Evolutionary conservation across 2,797 vertebrate species (phyloP), one percentile per base, ranked within the genome.

Genomic region (Limosa lapponica): DNA sequence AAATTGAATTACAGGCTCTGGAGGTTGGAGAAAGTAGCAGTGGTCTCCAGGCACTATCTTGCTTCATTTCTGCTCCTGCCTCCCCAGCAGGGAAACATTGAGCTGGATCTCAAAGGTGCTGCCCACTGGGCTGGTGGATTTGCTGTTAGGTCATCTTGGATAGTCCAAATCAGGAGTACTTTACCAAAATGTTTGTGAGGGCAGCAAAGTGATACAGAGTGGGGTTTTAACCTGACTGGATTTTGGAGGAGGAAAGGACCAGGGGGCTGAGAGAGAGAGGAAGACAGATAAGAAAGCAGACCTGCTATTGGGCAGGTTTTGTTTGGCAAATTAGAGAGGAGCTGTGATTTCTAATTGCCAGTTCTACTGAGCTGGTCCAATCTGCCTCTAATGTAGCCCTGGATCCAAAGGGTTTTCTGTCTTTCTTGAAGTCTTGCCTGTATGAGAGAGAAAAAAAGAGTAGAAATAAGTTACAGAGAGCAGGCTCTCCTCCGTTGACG

Each of bases 331-430:
- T 41, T 19, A 67, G 10, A 39, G 39, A 73, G 23, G 8, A 82
- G 8, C 16, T 48, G 48, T 41, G 30, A 28, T 81, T 78, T 87
- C 55, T 17, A 16, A 7, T n/a, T 0, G 0, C 5, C 11, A 4
- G 4, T 69, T 32, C 36, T 44, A 5, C 10, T 46, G 30, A 51
- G 8, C 15, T 81, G 39, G 4, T 51, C 10, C 6, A 69, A 0
- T 41, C 34, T 77, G 5, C 4, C 16, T 39, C 6, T 73, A 27
- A n/a, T 0, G 1, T 34, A 81, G 15, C 3, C 15, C 13, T 2
- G 5, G 8, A 66, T 59, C 6, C 43, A 51, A 32, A 39, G 4
- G 3, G 1, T 10, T 79, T 91, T 89, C 9, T 16, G 0, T 32
- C 4, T 30, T 66, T 71, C 14, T 51, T 20, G 32, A 81, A 78